Percentiles rank a stretch among this genome's conserved stretches.
phyloP scores from a whole-genome alignment of 2,888 invertebrate genomes.

The Tiliacea citrago region DNA sequence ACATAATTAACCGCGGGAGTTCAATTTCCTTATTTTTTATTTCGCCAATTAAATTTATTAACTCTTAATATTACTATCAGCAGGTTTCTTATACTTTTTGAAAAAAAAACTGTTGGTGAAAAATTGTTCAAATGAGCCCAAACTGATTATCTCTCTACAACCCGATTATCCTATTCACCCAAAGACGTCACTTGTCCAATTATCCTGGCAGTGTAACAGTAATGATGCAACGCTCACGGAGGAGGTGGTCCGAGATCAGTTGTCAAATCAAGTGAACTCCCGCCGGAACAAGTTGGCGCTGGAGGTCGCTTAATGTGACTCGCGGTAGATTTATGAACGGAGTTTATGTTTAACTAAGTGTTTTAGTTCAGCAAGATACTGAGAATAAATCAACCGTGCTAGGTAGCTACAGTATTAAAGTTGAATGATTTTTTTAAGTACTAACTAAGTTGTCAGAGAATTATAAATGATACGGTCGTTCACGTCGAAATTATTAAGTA shows the following conservation, averaged over 20 bases:
- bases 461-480: conserved; percentile 12
- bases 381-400: conserved; percentile 33
- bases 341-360: conserved; percentile 46
- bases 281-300: conserved; percentile 34
- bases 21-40: background rate
- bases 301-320: conserved; percentile 54
- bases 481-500: conserved; percentile 7
- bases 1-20: background rate
- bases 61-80: background rate
- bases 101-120: background rate
- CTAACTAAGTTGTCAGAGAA: conserved; percentile 2
- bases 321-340: conserved; percentile 53
- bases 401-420: conserved; percentile 6
- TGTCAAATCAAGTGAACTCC: conserved; percentile 60
- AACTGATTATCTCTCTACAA: background rate
- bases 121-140: background rate
- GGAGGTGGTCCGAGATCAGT: conserved; percentile 52
- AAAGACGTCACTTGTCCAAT: conserved; percentile 48
- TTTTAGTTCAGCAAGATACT: conserved; percentile 36
- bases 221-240: conserved; percentile 42
- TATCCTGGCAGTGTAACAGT: conserved; percentile 33
- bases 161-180: background rate
- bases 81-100: background rate
- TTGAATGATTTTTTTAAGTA: conserved; percentile 26
- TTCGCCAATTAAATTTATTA: background rate